Percentiles rank a stretch among this genome's conserved stretches.
Evolutionary conservation across 35 echinoderm and acorn worm genomes (phyloP).

Genomic region (Eucidaris tribuloides): DNA sequence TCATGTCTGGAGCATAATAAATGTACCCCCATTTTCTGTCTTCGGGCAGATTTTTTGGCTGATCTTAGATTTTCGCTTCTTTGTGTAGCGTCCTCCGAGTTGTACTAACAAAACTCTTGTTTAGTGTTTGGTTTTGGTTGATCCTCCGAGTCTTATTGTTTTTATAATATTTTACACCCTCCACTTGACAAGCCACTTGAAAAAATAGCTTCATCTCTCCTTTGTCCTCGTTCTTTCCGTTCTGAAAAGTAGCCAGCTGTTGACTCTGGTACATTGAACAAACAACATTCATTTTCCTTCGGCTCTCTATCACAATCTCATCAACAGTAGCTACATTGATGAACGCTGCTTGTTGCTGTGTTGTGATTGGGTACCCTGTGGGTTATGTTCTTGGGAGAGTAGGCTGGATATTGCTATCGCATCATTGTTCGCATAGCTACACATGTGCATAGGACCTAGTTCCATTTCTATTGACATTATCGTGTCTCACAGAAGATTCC

Average conservation of each 20-base stretch:
- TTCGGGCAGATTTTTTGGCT: neutral
- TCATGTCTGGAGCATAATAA: neutral
- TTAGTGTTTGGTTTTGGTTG: neutral
- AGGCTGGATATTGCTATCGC: too few species aligned
- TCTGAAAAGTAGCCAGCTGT: neutral
- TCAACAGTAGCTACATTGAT: too few species aligned
- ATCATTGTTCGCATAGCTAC: too few species aligned
- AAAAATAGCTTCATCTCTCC: neutral
- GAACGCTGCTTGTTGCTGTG: neutral
- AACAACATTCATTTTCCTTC: too few species aligned
- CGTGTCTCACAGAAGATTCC: too few species aligned
- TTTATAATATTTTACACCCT: too few species aligned
- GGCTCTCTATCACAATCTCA: too few species aligned
- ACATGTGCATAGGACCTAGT: too few species aligned
- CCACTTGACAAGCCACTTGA: neutral
- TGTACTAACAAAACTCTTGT: neutral
- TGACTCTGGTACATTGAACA: neutral
- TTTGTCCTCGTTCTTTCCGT: neutral
- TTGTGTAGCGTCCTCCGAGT: slow-evolving; percentile 15
- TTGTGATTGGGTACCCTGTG: neutral
- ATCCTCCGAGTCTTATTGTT: neutral
- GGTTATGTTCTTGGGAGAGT: neutral
- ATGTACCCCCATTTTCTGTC: neutral
- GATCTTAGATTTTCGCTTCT: neutral
- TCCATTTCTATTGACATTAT: too few species aligned